phyloP scores from a whole-genome alignment of 1,140 invertebrate species.

The Acromyrmex charruanus region DNA sequence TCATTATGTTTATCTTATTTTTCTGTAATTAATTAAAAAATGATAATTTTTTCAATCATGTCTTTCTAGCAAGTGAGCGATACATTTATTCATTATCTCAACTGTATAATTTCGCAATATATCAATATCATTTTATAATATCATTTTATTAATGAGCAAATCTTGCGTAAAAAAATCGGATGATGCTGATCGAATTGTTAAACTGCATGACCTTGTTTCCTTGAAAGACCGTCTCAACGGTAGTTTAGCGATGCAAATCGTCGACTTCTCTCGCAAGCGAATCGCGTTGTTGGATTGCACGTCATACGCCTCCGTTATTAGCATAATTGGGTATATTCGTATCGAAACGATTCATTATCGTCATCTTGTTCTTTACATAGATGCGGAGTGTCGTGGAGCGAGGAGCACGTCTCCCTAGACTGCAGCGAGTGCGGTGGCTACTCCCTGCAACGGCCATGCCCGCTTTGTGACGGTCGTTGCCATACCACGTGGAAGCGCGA shows the following conservation, averaged over 20 bases:
- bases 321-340: not conserved
- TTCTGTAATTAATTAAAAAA: no score
- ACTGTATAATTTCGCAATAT: not conserved
- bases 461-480: slow-evolving; percentile 92
- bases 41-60: no score
- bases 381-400: slow-evolving; percentile 94
- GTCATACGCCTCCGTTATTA: not conserved
- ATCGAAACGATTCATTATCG: not conserved
- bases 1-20: no score
- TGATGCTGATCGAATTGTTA: not conserved
- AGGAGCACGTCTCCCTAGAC: slow-evolving; percentile 92
- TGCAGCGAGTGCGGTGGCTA: slow-evolving; percentile 95
- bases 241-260: not conserved
- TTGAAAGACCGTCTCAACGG: not conserved
- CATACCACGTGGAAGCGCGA: slow-evolving; percentile 92
- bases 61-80: no score
- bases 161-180: slow-evolving; percentile 2
- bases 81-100: not conserved
- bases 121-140: not conserved
- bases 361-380: slow-evolving; percentile 81
- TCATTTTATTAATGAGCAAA: not conserved
- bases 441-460: slow-evolving; percentile 92
- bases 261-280: not conserved
- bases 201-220: not conserved
- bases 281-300: not conserved